Evolutionary conservation across 2,113 vertebrate species (phyloP).

Genomic region (Psilopsiagon aymara): DNA sequence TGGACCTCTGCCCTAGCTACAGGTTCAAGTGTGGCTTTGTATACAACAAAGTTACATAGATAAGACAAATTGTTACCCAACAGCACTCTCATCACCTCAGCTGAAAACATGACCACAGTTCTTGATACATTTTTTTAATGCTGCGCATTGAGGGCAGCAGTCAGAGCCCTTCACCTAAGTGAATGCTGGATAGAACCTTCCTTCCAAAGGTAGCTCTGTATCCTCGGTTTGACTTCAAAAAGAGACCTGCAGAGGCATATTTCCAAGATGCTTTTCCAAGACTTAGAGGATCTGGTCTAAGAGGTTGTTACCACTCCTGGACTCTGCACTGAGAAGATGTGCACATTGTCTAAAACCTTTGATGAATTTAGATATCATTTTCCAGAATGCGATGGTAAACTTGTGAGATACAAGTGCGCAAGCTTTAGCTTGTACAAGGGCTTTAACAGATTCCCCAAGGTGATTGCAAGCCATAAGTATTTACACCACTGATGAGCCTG

Average conservation of each 20-base stretch:
- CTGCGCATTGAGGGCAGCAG: not conserved
- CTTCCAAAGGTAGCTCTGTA: not conserved
- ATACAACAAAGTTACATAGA: fast-evolving
- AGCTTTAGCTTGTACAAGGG: not conserved
- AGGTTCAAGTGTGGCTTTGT: not conserved
- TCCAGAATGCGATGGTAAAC: not conserved
- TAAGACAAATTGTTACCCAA: not conserved
- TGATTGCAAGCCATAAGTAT: not conserved
- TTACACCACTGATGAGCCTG: not conserved
- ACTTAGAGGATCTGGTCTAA: not conserved
- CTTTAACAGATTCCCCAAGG: not conserved
- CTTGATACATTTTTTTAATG: fast-evolving
- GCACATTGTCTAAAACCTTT: fast-evolving
- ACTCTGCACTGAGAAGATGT: not conserved
- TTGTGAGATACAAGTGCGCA: fast-evolving
- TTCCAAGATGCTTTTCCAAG: not conserved
- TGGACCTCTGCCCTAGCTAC: not conserved
- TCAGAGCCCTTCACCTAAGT: not conserved
- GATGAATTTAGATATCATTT: not conserved
- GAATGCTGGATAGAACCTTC: not conserved
- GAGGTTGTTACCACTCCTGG: fast-evolving
- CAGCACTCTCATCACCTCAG: not conserved
- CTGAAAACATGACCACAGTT: fast-evolving
- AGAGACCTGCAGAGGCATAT: fast-evolving
- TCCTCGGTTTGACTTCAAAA: not conserved